phyloP scores from a whole-genome alignment of 1,140 invertebrate genomes.

The Parasteatoda tepidariorum region DNA sequence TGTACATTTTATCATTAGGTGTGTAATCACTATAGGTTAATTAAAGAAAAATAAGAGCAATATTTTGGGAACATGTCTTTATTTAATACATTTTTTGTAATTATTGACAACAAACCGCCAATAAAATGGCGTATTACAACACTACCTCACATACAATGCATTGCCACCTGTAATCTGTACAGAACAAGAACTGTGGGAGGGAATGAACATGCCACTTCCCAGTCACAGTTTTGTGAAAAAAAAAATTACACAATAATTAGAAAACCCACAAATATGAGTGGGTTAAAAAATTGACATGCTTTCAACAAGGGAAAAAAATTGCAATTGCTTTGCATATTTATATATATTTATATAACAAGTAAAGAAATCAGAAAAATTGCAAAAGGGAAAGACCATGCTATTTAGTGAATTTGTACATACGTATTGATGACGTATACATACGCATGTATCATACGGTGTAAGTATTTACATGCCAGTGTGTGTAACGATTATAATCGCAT shows the following conservation, averaged over 20 bases:
- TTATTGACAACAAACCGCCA: slow-evolving; percentile 54
- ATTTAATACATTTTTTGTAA: slow-evolving; percentile 59
- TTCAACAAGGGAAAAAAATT: slow-evolving; percentile 49
- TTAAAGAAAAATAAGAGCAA: background rate
- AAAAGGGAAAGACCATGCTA: background rate
- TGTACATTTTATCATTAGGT: too few relatives aligned
- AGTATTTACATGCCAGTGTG: too few relatives aligned
- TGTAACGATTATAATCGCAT: too few relatives aligned
- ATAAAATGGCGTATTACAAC: slow-evolving; percentile 49
- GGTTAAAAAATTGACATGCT: slow-evolving; percentile 43
- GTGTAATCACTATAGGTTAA: too few relatives aligned
- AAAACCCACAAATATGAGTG: slow-evolving; percentile 26
- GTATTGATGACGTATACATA: slow-evolving; percentile 3
- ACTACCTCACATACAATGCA: slow-evolving; percentile 59
- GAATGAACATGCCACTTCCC: background rate
- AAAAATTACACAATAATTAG: slow-evolving; percentile 29
- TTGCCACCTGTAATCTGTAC: slow-evolving; percentile 58
- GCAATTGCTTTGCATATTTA: slow-evolving; percentile 40
- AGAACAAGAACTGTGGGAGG: slow-evolving; percentile 46
- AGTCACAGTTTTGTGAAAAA: background rate
- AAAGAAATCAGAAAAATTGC: background rate
- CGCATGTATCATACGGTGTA: too few relatives aligned
- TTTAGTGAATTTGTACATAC: slow-evolving; percentile 5
- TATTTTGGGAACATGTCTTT: slow-evolving; percentile 54
- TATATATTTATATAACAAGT: slow-evolving; percentile 37